Conservation (phyloP, 2,888 invertebrate genomes). For the Ophraella communa region DNA sequence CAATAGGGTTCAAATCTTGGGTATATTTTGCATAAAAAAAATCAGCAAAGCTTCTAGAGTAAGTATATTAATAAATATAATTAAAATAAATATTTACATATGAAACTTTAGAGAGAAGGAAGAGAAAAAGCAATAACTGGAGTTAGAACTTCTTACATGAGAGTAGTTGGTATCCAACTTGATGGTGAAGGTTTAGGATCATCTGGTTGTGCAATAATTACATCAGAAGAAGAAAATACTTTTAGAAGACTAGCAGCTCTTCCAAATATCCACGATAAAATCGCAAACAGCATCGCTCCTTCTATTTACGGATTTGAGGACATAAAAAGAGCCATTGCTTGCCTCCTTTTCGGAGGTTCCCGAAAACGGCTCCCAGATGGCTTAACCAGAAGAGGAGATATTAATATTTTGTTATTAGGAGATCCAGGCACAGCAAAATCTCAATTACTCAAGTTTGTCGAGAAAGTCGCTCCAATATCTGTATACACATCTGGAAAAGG, state of each 20-base stretch:
- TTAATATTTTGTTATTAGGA: slow-evolving; percentile 92
- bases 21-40: slow-evolving; percentile 96
- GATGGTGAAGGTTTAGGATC: slow-evolving; percentile 80
- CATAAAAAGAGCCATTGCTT: slow-evolving; percentile 96
- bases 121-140: slow-evolving; percentile 85
- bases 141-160: slow-evolving; percentile 91
- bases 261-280: slow-evolving; percentile 85
- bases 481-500: slow-evolving; percentile 99
- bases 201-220: slow-evolving; percentile 65
- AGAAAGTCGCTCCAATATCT: slow-evolving; percentile 90
- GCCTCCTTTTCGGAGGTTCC: slow-evolving; percentile 89
- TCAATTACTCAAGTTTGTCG: slow-evolving; percentile 96
- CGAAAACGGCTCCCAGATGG: slow-evolving; percentile 92
- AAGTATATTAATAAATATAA: slow-evolving; percentile 41
- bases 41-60: slow-evolving; percentile 69
- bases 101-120: slow-evolving; percentile 64
- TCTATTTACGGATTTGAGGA: slow-evolving; percentile 94
- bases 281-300: slow-evolving; percentile 92
- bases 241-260: slow-evolving; percentile 84
- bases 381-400: slow-evolving; percentile 92
- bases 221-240: slow-evolving; percentile 79
- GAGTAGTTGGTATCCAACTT: slow-evolving; percentile 90
- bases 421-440: slow-evolving; percentile 99
- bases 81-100: neutral
- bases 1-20: slow-evolving; percentile 90